Evolutionary conservation across 2,888 invertebrate species (phyloP), one percentile per base, ranked within the genome.

Genomic region (Microplitis manilae): DNA sequence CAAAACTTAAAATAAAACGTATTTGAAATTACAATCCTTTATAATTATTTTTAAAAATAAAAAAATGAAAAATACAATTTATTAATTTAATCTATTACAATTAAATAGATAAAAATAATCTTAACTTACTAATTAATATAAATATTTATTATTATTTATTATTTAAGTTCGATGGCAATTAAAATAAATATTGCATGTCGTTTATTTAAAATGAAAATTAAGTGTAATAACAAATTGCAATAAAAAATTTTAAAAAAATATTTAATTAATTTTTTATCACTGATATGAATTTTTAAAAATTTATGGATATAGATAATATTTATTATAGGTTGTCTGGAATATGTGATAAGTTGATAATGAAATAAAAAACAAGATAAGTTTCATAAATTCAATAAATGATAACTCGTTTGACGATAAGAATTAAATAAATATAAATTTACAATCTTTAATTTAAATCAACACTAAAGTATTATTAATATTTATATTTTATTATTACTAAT

Each of bases 1-100:
- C 1, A 20, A 20, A 20, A 20, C 1, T 15, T 39, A 6, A 59
- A 59, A 41, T 8, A 59, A 72, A 76, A 78, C 73, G 73, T 78
- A 79, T 67, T 72, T 68, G 64, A 76, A 75, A 73, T 62, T 70
- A 77, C 73, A 68, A 67, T 38, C 59, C 73, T 69, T 81, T 30
- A 30, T 30, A 77, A 71, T 78, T 78, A 80, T 77, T 64, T 60
- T 77, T 75, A 77, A 79, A 84, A 80, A 20, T 20, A 1, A 20
- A 30, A 30, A 30, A 30, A 30, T 30, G 15, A 15, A 2, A 59
- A 59, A 41, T 8, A 59, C 71, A 76, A 78, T 71, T 69, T 78
- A 79, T 67, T 74, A 64, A 30, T 75, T 39, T 50, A 65, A 41
- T 76, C 7, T 30, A 30, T 15, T 68, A 70, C 40, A 40, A 38